A percentile compares a stretch with the other conserved stretches of the same genome.
Evolutionary conservation across 2,113 vertebrate species (phyloP).

Genomic region (Datnioides undecimradiatus): DNA sequence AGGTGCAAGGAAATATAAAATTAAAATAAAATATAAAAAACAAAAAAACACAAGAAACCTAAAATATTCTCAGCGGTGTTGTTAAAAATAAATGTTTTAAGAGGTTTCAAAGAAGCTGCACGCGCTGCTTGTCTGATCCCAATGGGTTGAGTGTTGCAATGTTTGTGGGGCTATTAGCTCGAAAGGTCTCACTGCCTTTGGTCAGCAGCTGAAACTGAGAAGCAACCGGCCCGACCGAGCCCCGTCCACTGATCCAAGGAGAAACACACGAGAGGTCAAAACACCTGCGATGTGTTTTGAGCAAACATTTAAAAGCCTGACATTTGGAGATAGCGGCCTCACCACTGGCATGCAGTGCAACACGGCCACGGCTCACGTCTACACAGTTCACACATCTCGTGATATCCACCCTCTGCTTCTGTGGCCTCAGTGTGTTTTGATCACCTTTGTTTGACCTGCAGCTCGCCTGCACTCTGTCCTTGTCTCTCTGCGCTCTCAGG

Average conservation of each 20-base stretch:
- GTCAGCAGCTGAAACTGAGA: neutral
- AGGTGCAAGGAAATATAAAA: neutral
- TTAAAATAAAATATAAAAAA: neutral
- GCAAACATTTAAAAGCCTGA: neutral
- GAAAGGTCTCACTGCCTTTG: neutral
- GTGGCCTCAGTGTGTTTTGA: neutral
- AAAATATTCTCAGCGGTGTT: neutral
- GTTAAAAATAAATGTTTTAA: neutral
- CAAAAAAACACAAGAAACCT: neutral
- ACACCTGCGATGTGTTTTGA: neutral
- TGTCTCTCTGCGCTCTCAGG: neutral
- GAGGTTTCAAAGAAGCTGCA: neutral
- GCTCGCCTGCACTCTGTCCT: neutral
- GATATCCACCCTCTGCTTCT: neutral
- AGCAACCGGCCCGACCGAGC: neutral
- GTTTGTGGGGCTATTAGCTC: neutral
- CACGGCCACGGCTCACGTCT: neutral
- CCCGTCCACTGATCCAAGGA: neutral
- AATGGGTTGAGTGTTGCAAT: neutral
- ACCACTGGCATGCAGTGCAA: no score
- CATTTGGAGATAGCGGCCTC: neutral
- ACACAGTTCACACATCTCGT: no score
- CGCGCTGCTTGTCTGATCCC: neutral
- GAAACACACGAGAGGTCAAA: neutral
- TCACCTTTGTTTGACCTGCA: neutral